Percentiles rank a stretch among this genome's conserved stretches.
Evolutionary conservation across 2,113 vertebrate genomes (phyloP).

Genomic region (Uropsilus gracilis): DNA sequence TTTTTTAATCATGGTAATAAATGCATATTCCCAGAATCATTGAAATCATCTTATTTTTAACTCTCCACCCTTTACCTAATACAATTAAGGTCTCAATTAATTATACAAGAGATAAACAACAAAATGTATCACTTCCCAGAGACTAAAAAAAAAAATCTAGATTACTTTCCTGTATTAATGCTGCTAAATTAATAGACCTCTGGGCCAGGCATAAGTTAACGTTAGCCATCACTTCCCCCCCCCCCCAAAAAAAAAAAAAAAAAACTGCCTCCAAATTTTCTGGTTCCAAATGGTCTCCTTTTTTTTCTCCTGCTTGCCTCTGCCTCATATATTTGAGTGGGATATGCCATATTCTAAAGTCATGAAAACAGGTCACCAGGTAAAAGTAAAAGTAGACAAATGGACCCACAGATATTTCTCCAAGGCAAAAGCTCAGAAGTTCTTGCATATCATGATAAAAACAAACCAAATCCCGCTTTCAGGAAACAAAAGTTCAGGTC

Average conservation of each 20-base stretch:
- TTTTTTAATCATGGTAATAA: constrained; percentile 50
- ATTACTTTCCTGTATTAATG: constrained; percentile 50
- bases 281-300: constrained; percentile 63
- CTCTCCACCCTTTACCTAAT: constrained; percentile 32
- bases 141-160: neutral
- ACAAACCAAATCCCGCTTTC: neutral
- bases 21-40: neutral
- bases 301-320: neutral
- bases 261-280: constrained; percentile 71
- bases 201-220: constrained; percentile 63
- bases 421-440: neutral
- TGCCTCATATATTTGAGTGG: neutral
- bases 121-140: constrained; percentile 29
- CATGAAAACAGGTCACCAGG: neutral
- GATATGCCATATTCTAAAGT: neutral
- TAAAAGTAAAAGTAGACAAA: neutral
- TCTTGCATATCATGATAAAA: neutral
- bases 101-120: constrained; percentile 55
- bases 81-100: constrained; percentile 54
- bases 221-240: constrained; percentile 59
- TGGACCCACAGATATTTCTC: neutral
- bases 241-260: constrained; percentile 79
- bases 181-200: constrained; percentile 50
- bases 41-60: constrained; percentile 35
- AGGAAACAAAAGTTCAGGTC: neutral